These are phyloP conservation scores for Poecile atricapillus DNA, from an alignment of 2,113 vertebrate genomes.

Conservation along the genomic window DNA sequence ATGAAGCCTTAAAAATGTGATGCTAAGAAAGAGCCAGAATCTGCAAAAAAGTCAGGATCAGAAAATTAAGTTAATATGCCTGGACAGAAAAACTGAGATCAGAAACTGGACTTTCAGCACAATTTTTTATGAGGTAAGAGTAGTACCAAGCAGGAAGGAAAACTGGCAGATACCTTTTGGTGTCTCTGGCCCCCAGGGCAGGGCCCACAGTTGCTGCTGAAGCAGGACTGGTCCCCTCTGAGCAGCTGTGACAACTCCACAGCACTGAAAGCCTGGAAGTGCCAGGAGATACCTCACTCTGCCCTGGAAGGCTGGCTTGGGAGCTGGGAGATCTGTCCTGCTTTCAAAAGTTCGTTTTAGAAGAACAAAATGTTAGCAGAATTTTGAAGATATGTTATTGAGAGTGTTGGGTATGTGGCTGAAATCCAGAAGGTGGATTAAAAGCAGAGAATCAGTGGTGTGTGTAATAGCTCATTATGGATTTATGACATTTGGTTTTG, in stretches of 20 bases:
- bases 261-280: background rate
- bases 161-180: background rate
- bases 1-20: background rate
- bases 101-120: background rate
- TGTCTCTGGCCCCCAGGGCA: background rate
- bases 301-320: background rate
- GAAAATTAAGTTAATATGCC: background rate
- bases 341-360: background rate
- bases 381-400: background rate
- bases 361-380: background rate
- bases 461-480: background rate
- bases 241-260: rapidly evolving
- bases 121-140: background rate
- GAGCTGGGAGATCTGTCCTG: background rate
- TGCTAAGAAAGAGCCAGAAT: background rate
- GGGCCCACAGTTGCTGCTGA: background rate
- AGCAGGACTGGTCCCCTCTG: background rate
- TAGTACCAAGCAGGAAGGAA: background rate
- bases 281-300: rapidly evolving
- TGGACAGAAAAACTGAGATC: background rate
- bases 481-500: background rate
- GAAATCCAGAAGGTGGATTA: background rate
- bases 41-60: background rate
- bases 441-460: background rate
- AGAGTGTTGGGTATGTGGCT: background rate